A percentile compares a stretch with the other conserved stretches of the same genome.
Evolutionary conservation across 2,888 invertebrate species (phyloP).

Genomic region (Monochamus alternatus): DNA sequence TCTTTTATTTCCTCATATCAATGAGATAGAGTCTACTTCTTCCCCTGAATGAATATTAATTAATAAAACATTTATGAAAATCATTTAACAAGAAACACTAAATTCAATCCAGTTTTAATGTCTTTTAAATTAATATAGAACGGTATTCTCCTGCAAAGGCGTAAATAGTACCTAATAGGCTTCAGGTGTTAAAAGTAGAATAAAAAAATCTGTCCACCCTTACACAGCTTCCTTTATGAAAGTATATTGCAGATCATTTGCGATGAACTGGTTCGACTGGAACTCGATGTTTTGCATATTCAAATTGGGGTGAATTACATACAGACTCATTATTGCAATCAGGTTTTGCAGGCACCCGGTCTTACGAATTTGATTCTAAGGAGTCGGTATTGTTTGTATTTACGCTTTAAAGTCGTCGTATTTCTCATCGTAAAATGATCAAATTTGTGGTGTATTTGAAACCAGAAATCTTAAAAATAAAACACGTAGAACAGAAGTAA

Average conservation of each 20-base stretch:
- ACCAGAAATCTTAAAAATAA: too few relatives aligned
- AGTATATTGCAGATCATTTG: constrained; percentile 15
- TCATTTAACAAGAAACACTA: too few relatives aligned
- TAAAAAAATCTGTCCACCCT: constrained; percentile 9
- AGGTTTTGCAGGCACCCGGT: constrained; percentile 26
- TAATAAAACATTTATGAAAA: too few relatives aligned
- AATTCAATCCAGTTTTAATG: too few relatives aligned
- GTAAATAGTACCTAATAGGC: not conserved
- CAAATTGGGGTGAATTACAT: constrained; percentile 32
- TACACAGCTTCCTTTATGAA: constrained; percentile 25
- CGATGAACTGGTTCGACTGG: constrained; percentile 27
- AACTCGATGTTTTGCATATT: constrained; percentile 26
- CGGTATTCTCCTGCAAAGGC: not conserved
- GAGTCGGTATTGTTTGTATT: constrained; percentile 25
- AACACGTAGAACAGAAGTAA: too few relatives aligned
- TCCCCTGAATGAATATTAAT: too few relatives aligned
- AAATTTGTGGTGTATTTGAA: too few relatives aligned
- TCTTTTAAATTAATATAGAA: too few relatives aligned
- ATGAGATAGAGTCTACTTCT: too few relatives aligned
- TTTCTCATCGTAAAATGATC: too few relatives aligned
- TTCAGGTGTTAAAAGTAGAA: constrained; percentile 17
- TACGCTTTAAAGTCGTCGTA: constrained; percentile 3
- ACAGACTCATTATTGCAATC: constrained; percentile 24
- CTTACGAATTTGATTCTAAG: constrained; percentile 19
- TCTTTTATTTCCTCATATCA: too few relatives aligned